Percentiles rank a stretch among this genome's conserved stretches.
phyloP scores from a whole-genome alignment of 2,888 invertebrate species.

The Hydriomena furcata region DNA sequence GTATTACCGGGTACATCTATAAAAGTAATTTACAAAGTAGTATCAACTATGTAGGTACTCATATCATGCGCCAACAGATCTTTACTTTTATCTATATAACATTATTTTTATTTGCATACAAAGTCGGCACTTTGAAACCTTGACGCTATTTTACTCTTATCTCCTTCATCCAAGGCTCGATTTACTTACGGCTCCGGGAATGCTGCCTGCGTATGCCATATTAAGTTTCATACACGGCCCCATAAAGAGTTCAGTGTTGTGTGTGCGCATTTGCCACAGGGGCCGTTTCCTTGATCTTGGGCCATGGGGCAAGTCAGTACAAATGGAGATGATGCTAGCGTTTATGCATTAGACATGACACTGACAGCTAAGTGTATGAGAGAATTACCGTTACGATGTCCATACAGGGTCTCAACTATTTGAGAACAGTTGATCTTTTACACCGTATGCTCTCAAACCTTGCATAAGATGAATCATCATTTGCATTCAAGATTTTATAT shows the following conservation, averaged over 20 bases:
- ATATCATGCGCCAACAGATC: slow-evolving; percentile 24
- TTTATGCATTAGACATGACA: slow-evolving; percentile 25
- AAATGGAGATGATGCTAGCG: slow-evolving; percentile 10
- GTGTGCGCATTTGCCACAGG: slow-evolving; percentile 16
- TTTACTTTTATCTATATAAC: slow-evolving; percentile 20
- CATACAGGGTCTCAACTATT: background rate
- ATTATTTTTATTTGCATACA: slow-evolving; percentile 27
- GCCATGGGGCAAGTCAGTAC: slow-evolving; percentile 8
- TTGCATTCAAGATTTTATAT: slow-evolving; percentile 6
- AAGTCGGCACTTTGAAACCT: slow-evolving; percentile 28
- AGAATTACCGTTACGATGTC: slow-evolving; percentile 6
- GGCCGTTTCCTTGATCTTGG: slow-evolving; percentile 19
- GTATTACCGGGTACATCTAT: background rate
- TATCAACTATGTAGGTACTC: slow-evolving; percentile 19
- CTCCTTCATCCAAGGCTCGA: slow-evolving; percentile 30
- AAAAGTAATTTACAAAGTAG: slow-evolving; percentile 16
- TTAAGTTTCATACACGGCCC: slow-evolving; percentile 43
- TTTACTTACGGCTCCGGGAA: slow-evolving; percentile 30
- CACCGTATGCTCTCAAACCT: background rate
- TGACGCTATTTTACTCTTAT: slow-evolving; percentile 31
- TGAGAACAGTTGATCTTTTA: background rate
- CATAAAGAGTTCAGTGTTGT: slow-evolving; percentile 35
- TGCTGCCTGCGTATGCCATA: slow-evolving; percentile 36
- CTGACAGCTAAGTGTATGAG: slow-evolving; percentile 21
- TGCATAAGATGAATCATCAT: slow-evolving; percentile 1